Evolutionary conservation across 2,888 invertebrate species (phyloP), one percentile per base, ranked within the genome.

Genomic region (Atethmia centrago): DNA sequence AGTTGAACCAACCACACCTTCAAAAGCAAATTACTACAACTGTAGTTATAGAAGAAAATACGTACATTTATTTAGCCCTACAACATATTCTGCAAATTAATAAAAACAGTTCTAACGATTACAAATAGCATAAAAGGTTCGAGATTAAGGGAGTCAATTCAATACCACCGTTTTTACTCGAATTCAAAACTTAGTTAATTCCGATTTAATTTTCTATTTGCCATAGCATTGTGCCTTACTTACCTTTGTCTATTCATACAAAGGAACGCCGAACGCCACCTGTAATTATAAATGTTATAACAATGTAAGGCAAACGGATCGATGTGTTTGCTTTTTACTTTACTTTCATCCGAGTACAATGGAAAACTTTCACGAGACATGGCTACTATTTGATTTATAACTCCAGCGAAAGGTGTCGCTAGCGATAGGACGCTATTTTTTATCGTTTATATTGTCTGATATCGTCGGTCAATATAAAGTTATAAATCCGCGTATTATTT

Each of bases 251-350:
- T 19, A 10, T 3, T 12, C 25, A 21, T 59, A 82, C 71, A 83
- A 77, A 72, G 65, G 53, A 36, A 63, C 51, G 84, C 81, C 81
- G 53, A 36, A 63, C 51, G 84, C 81, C 81, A 84, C 80, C 80
- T 85, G 45, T 78, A 72, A 72, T 76, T 71, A 71, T 72, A 73
- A 49, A 77, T 74, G 40, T 47, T 14, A 25, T 31, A 72, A 66
- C 59, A 65, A 66, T 62, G 47, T 49, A 67, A 62, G n/a, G 40
- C 67, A 71, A 68, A 83, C 64, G 12, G 36, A 53, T 83, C 79
- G 56, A 71, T 64, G 28, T 62, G 72, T 68, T 65, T 58, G 69
- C 51, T 74, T 64, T 47, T 12, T 36, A 70, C 47, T 65, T 63
- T 73, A 58, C 56, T 65, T 74, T 66, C n/a, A 55, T 36, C 9